phyloP scores from a whole-genome alignment of 2,888 invertebrate genomes.

The Cylloceria caligata region DNA sequence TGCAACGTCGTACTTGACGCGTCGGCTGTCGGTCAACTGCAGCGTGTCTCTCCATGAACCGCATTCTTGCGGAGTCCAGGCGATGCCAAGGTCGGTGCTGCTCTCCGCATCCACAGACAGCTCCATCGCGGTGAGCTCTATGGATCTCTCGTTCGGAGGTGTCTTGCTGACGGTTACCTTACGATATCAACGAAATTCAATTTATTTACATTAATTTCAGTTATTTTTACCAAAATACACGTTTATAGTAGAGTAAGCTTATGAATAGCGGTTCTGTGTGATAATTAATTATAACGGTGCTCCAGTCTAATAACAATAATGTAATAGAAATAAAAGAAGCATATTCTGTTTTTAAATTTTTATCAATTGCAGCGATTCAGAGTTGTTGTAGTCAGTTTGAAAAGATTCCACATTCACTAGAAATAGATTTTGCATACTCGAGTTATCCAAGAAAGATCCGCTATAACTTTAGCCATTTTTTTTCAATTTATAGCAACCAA shows the following conservation, averaged over 20 bases:
- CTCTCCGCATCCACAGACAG: constrained; percentile 86
- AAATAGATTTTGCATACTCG: too few relatives aligned
- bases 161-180: constrained; percentile 86
- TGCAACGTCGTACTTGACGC: constrained; percentile 89
- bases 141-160: constrained; percentile 87
- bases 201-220: not conserved
- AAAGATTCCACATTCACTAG: too few relatives aligned
- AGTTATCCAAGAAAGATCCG: too few relatives aligned
- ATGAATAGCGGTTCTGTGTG: too few relatives aligned
- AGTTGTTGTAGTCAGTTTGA: too few relatives aligned
- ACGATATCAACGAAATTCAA: constrained; percentile 63
- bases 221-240: not conserved
- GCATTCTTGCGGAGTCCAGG: constrained; percentile 88
- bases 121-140: constrained; percentile 87
- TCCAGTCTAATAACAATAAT: too few relatives aligned
- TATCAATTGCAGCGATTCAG: too few relatives aligned
- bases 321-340: too few relatives aligned
- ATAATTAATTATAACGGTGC: too few relatives aligned
- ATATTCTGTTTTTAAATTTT: too few relatives aligned
- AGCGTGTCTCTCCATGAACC: constrained; percentile 88
- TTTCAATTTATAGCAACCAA: not conserved
- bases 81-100: constrained; percentile 86
- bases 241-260: not conserved
- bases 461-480: not conserved
- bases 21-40: constrained; percentile 87